These are phyloP conservation scores for Zoanthus sociatus DNA, from an alignment of 92 coral and sea anemone species.

Conservation along the genomic window DNA sequence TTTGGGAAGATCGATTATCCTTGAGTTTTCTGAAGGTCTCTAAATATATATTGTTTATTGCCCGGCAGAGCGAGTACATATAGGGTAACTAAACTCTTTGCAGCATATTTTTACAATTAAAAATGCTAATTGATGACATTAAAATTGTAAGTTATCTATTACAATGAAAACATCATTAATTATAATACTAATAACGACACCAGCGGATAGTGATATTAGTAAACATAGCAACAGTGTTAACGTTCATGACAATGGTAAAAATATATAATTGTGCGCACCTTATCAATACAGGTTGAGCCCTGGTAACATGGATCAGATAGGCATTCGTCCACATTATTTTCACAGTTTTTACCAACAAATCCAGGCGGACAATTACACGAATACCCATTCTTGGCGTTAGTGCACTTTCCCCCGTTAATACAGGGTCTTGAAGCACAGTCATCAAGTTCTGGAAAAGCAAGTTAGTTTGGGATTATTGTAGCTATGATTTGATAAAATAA, in stretches of 20 bases:
- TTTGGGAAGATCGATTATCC: too few species aligned
- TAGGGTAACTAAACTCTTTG: too few species aligned
- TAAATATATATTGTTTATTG: too few species aligned
- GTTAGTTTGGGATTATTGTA: not conserved
- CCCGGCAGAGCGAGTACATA: too few species aligned
- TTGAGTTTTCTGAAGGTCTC: too few species aligned
- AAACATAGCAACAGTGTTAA: not conserved
- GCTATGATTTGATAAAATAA: too few species aligned
- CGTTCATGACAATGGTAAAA: not conserved
- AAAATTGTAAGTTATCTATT: too few species aligned
- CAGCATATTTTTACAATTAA: too few species aligned
- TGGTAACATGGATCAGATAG: constrained; percentile 82
- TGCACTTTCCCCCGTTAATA: constrained; percentile 69
- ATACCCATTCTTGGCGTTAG: constrained; percentile 83
- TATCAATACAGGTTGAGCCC: constrained; percentile 84
- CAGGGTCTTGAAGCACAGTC: constrained; percentile 85
- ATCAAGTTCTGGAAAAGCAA: constrained; percentile 67
- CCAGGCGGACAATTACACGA: constrained; percentile 79
- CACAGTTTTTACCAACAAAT: constrained; percentile 73
- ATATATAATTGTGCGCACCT: constrained; percentile 36
- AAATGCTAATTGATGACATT: too few species aligned
- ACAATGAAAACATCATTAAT: not conserved
- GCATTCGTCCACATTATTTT: constrained; percentile 79
- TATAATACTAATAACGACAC: too few species aligned
- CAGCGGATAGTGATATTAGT: not conserved